Evolutionary conservation across 2,113 vertebrate genomes (phyloP).

Genomic region (Oreochromis niloticus): DNA sequence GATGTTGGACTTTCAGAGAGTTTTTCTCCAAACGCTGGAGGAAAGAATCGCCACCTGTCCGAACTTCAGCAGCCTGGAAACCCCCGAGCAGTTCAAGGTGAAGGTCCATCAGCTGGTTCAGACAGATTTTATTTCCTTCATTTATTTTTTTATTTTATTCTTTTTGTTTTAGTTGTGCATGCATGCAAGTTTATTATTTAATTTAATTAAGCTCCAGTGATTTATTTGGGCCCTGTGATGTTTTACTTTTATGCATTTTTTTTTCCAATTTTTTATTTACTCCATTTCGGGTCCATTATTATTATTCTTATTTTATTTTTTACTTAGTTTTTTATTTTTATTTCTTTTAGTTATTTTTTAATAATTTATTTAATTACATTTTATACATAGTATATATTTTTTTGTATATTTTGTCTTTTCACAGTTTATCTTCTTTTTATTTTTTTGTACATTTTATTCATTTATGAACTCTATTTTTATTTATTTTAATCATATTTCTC

Average conservation of each 20-base stretch:
- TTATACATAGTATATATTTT: neutral
- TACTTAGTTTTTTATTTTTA: neutral
- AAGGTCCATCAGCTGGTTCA: neutral
- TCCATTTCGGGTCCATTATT: neutral
- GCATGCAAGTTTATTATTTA: neutral
- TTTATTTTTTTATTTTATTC: neutral
- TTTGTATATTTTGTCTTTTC: neutral
- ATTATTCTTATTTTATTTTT: neutral
- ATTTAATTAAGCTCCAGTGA: neutral
- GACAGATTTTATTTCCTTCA: neutral
- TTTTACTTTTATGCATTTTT: neutral
- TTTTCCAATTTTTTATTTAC: neutral
- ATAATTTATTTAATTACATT: neutral
- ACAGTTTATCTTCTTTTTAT: neutral
- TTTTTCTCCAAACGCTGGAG: conserved; percentile 92
- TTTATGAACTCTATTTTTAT: neutral
- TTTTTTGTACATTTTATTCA: neutral
- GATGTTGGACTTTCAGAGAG: conserved; percentile 93
- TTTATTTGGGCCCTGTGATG: neutral
- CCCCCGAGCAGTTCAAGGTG: conserved; percentile 86
- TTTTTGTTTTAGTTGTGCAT: neutral
- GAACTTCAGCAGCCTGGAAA: conserved; percentile 82
- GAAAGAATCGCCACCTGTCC: conserved; percentile 83
- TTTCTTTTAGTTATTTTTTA: neutral
- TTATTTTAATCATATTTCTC: neutral